Evolutionary conservation across 2,888 invertebrate genomes (phyloP), one percentile per base, ranked within the genome.

Genomic region (Carpatolechia fugitivella): DNA sequence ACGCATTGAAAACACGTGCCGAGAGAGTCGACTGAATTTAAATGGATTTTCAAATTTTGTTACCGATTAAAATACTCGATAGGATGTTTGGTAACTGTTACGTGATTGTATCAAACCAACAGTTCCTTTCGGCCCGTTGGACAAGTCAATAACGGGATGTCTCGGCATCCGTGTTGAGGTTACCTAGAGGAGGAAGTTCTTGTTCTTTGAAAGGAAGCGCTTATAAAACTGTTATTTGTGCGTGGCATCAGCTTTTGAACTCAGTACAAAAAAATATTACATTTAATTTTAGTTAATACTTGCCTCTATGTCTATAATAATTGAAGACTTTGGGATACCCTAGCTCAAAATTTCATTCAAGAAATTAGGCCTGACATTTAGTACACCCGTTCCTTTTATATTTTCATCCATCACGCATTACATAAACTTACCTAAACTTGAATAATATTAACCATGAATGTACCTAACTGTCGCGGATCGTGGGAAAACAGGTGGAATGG

Each of bases 1-100:
- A 86, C 88, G 89, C 79, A 72, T 70, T 68, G 61, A 56, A 59
- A 70, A 79, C 85, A 80, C 85, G 85, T 86, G 86, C 83, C 83
- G 60, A 52, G 63, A 55, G 66, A 69, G 65, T 60, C 69, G 61
- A 59, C 70, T 78, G 86, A 85, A 88, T 87, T 78, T 75, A 68
- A 85, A 87, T 81, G 52, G 74, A 58, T 62, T 66, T 68, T 67
- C 77, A 76, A 72, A 68, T 76, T 69, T 64, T 69, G 68, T 62
- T 74, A 75, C 69, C 69, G 68, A 75, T 78, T 77, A 74, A 70
- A 76, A 72, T 63, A 77, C 72, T n/a, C 38, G 76, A 77, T 75
- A 71, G 69, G 75, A 64, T 75, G 72, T 70, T 56, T 51, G 60
- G 60, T 76, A 77, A 74, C 72, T 71, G 73, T 69, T 59, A 54